Conservation (phyloP, 2,797 vertebrate genomes). For the Arrhamphus sclerolepis region DNA sequence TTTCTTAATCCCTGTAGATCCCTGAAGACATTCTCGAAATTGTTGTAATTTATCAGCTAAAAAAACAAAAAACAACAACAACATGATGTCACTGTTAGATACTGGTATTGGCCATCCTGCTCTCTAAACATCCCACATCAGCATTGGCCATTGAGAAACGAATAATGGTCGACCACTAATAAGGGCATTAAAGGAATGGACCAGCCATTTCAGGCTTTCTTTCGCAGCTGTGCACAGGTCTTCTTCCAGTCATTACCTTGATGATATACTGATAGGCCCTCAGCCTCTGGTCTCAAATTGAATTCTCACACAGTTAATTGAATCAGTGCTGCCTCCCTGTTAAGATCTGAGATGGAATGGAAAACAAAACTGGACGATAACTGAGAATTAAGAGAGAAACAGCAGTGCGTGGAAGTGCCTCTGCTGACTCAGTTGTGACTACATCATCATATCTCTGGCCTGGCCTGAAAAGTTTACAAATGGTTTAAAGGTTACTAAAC, state of each 20-base stretch:
- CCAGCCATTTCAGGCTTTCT: conserved; percentile 3
- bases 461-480: background rate
- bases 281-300: conserved; percentile 53
- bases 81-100: background rate
- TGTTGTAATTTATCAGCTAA: background rate
- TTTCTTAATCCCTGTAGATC: background rate
- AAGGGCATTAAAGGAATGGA: conserved; percentile 2
- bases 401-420: conserved; percentile 23
- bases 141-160: background rate
- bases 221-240: conserved; percentile 7
- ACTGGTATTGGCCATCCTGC: background rate
- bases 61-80: background rate
- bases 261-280: conserved; percentile 20
- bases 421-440: conserved; percentile 38
- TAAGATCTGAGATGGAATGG: conserved; percentile 51
- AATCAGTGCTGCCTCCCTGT: conserved; percentile 53
- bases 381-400: conserved; percentile 31
- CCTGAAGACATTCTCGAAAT: no score
- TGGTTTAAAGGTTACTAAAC: no score
- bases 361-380: conserved; percentile 61
- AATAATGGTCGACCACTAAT: background rate
- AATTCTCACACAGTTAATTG: conserved; percentile 58
- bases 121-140: conserved; percentile 6
- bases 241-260: conserved; percentile 24
- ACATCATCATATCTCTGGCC: conserved; percentile 10